A percentile compares a stretch with the other conserved stretches of the same genome.
Conservation (phyloP, 2,797 vertebrate species). For the Staurois parvus region DNA sequence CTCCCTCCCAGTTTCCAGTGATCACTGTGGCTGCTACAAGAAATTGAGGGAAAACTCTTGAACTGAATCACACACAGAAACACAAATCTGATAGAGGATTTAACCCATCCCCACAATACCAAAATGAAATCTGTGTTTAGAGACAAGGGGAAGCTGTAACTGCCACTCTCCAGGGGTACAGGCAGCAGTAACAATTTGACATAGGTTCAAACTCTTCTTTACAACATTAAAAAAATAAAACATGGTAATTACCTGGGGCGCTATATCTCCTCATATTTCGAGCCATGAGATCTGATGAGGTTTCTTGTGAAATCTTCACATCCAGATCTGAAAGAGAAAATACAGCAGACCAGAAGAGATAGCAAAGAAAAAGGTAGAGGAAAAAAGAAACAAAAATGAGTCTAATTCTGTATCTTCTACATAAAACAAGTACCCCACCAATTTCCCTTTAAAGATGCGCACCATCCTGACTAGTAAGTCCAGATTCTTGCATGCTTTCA, state of each 20-base stretch:
- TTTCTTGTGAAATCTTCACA: slow-evolving; percentile 93
- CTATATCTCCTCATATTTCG: slow-evolving; percentile 88
- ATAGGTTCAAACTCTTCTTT: too few relatives aligned
- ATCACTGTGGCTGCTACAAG: too few relatives aligned
- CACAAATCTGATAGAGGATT: too few relatives aligned
- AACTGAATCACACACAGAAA: too few relatives aligned
- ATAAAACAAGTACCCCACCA: background rate
- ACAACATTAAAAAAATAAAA: background rate
- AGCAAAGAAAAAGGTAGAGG: slow-evolving; percentile 18
- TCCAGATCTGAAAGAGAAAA: slow-evolving; percentile 78
- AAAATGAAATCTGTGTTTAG: too few relatives aligned
- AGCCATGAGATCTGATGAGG: slow-evolving; percentile 88
- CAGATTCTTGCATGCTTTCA: slow-evolving; percentile 91
- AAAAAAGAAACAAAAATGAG: background rate
- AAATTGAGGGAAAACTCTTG: too few relatives aligned
- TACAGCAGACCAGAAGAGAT: background rate
- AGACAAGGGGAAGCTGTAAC: too few relatives aligned
- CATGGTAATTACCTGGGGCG: slow-evolving; percentile 76
- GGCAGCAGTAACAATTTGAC: too few relatives aligned
- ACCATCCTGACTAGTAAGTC: slow-evolving; percentile 90
- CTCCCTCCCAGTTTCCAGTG: too few relatives aligned
- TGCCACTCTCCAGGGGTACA: too few relatives aligned
- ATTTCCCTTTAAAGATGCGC: slow-evolving; percentile 63
- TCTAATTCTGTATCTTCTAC: background rate
- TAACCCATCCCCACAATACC: too few relatives aligned